Conservation (phyloP, 2,113 vertebrate species). For the Psephotus haematonotus region DNA sequence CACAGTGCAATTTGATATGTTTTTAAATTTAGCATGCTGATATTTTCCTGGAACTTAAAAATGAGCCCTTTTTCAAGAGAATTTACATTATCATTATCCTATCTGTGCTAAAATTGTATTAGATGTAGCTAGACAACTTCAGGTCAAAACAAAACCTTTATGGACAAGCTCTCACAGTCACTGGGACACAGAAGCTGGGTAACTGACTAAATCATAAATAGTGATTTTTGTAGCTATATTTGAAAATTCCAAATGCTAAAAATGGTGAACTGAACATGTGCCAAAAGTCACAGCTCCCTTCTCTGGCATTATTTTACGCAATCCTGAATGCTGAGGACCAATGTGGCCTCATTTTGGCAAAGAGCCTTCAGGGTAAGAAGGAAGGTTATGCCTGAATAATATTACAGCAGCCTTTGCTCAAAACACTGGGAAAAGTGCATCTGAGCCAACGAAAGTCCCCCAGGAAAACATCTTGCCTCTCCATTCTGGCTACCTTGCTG, state of each 20-base stretch:
- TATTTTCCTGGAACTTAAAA: neutral
- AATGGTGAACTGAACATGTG: neutral
- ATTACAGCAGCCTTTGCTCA: neutral
- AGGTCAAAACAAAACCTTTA: neutral
- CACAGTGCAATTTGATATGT: neutral
- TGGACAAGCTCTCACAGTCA: neutral
- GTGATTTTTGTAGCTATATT: neutral
- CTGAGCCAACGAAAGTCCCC: neutral
- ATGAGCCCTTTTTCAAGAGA: neutral
- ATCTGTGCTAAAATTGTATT: neutral
- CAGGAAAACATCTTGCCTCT: neutral
- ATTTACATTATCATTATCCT: neutral
- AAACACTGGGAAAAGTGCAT: neutral
- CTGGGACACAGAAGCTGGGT: neutral
- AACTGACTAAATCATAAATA: neutral
- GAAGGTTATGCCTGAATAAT: neutral
- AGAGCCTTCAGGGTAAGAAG: neutral
- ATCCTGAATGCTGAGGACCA: neutral
- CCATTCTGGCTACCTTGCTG: neutral
- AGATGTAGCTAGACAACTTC: neutral
- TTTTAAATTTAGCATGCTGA: neutral
- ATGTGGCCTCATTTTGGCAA: neutral
- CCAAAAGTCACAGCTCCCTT: neutral
- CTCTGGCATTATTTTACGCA: neutral
- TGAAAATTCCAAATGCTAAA: neutral